phyloP scores from a whole-genome alignment of 2,113 vertebrate species.

The Laticauda colubrina region DNA sequence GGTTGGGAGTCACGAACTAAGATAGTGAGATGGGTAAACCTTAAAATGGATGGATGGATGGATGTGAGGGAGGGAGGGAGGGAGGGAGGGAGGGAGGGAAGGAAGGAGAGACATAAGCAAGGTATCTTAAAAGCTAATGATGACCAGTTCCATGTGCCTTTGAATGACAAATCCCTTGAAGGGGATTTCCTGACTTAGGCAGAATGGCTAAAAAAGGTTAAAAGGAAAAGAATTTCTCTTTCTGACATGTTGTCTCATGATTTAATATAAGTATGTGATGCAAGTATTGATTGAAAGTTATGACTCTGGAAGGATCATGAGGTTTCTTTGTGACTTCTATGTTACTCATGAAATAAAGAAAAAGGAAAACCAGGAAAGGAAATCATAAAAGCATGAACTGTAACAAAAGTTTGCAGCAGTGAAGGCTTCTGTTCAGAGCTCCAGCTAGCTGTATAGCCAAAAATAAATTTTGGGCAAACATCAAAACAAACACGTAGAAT shows the following conservation, averaged over 20 bases:
- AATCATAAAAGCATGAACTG: neutral
- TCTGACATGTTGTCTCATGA: neutral
- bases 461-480: neutral
- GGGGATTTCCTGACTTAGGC: neutral
- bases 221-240: neutral
- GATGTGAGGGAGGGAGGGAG: too few relatives aligned
- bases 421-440: neutral
- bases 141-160: neutral
- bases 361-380: neutral
- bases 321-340: neutral
- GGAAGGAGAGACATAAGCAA: neutral
- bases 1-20: neutral
- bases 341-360: neutral
- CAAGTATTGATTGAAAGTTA: neutral
- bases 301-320: neutral
- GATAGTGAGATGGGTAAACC: neutral
- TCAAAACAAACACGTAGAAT: neutral
- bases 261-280: neutral
- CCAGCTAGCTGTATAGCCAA: neutral
- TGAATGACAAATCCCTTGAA: neutral
- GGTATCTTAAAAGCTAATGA: neutral
- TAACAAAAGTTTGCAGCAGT: neutral
- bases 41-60: neutral
- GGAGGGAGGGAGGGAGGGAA: too few relatives aligned
- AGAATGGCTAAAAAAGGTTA: neutral